These are phyloP conservation scores for Ursus arctos DNA, from an alignment of 2,113 vertebrate genomes.

Conservation along the genomic window DNA sequence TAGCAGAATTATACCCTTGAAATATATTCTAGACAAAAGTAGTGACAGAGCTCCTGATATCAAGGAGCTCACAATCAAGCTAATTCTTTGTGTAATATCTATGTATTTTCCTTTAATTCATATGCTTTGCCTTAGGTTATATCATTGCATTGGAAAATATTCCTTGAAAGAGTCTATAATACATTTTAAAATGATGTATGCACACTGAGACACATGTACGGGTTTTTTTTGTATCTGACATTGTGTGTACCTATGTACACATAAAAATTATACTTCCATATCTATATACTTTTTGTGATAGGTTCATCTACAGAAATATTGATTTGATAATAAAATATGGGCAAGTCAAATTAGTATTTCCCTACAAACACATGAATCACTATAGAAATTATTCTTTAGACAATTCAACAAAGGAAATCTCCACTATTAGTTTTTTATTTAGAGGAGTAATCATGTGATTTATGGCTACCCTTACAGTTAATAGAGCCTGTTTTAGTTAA, in stretches of 20 bases:
- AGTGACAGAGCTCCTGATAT: no score
- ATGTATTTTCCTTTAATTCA: neutral
- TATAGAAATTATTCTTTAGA: constrained; percentile 26
- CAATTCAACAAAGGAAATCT: constrained; percentile 48
- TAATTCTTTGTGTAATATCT: neutral
- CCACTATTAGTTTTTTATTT: neutral
- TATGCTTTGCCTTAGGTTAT: neutral
- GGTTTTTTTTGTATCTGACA: neutral
- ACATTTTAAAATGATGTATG: neutral
- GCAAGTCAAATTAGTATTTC: constrained; percentile 18
- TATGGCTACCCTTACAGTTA: neutral
- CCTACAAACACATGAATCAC: constrained; percentile 26
- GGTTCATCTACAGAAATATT: neutral
- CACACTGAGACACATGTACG: no score
- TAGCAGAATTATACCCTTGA: neutral
- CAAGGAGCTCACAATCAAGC: neutral
- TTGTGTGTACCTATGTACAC: neutral
- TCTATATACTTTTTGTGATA: neutral
- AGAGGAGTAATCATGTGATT: neutral
- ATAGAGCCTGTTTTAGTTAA: no score
- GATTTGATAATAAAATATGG: neutral
- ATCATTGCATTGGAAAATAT: neutral
- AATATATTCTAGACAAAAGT: neutral
- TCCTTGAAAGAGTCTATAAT: neutral
- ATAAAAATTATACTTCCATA: neutral